Percentiles rank a stretch among this genome's conserved stretches.
phyloP scores from a whole-genome alignment of 2,113 vertebrate species.

The Limnothrissa miodon region DNA sequence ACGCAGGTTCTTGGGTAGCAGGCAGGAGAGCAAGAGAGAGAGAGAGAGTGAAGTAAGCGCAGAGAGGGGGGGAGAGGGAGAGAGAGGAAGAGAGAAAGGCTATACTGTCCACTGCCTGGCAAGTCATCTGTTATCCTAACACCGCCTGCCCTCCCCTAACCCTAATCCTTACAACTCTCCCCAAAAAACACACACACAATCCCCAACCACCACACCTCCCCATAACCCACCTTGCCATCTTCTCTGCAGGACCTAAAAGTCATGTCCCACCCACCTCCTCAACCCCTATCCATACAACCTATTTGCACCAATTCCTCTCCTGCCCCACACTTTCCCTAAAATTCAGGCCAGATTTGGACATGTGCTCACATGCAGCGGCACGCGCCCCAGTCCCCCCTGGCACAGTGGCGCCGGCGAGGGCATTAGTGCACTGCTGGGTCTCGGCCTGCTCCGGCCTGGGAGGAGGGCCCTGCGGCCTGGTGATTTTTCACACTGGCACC shows the following conservation, averaged over 20 bases:
- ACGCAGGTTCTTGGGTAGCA: constrained; percentile 1
- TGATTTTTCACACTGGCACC: constrained; percentile 10
- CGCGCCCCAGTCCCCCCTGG: background rate
- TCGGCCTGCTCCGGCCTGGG: background rate
- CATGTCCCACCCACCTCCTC: background rate
- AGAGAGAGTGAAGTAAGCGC: constrained; percentile 39
- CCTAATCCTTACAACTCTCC: background rate
- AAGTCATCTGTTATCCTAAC: constrained; percentile 63
- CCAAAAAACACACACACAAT: background rate
- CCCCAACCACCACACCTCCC: constrained; percentile 2
- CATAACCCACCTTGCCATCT: constrained; percentile 19
- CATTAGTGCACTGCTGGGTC: background rate
- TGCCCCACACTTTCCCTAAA: background rate
- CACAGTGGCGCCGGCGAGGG: background rate
- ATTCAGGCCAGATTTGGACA: constrained; percentile 11
- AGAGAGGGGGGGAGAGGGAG: constrained; percentile 44
- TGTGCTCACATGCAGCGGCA: background rate
- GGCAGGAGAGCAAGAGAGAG: constrained; percentile 39
- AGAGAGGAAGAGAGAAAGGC: constrained; percentile 43
- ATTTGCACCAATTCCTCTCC: background rate
- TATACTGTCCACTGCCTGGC: constrained; percentile 46
- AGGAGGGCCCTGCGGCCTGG: background rate
- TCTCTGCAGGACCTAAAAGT: constrained; percentile 6
- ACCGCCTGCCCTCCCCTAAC: background rate
- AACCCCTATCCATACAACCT: background rate